Conservation (phyloP, 2,888 invertebrate species). For the Eubasilissa splendida region DNA sequence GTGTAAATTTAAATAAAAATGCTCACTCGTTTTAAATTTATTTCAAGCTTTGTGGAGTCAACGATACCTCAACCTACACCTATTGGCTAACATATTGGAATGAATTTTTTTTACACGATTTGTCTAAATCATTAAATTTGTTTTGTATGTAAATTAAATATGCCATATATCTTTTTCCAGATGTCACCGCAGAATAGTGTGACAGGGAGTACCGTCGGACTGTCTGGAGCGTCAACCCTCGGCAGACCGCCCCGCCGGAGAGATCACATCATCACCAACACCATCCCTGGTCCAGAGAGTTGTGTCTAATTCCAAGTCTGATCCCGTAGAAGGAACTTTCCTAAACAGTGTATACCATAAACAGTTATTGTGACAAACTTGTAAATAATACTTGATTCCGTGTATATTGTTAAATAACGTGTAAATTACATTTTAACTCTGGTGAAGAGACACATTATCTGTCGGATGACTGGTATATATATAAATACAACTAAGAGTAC, state of each 20-base stretch:
- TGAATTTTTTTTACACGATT: no score
- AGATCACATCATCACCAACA: constrained; percentile 87
- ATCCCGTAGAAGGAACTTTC: background rate
- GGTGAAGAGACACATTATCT: no score
- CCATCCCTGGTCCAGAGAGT: constrained; percentile 90
- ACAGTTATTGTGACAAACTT: constrained; percentile 22
- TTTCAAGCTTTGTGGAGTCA: no score
- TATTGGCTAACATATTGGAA: no score
- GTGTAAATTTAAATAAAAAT: no score
- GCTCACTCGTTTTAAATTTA: no score
- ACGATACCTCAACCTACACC: no score
- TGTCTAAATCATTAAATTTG: no score
- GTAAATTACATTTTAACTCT: background rate
- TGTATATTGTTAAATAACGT: background rate
- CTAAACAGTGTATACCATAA: constrained; percentile 30
- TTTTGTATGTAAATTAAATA: no score
- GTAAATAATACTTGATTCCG: background rate
- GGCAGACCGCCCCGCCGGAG: constrained; percentile 66
- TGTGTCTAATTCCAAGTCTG: constrained; percentile 75
- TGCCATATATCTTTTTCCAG: constrained; percentile 44
- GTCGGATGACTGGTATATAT: no score
- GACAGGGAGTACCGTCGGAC: constrained; percentile 50
- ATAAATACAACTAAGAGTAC: background rate
- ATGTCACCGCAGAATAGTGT: constrained; percentile 56
- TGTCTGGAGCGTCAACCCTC: constrained; percentile 54